Base-by-base conservation (phyloP, 2,888 invertebrate genomes). In the Drosophila mulleri region DNA sequence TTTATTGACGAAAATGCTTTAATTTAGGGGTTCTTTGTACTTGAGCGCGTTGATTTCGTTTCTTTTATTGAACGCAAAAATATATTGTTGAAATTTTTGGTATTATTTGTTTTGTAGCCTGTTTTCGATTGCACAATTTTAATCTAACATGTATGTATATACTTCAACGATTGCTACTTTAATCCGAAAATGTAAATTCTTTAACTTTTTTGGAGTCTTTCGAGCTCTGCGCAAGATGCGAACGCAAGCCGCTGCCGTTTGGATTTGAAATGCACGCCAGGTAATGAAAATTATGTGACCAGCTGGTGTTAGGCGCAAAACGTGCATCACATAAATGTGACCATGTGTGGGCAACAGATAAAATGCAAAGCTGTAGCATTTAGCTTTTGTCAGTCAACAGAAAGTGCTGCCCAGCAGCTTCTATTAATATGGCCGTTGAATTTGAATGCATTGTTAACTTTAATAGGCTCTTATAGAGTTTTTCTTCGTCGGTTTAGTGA, bases 221-320 rank as follows among this genome's bases (percentile, higher is more conserved):
- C 83, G 78, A 86, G 74, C 71, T 67, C 45, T 23, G 53, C 74
- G 69, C 79, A 67, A 78, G 78, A 89, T 76, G 78, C 82, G 73
- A 72, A 70, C 86, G 78, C 88, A 69, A 86, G 66, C 82, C 83
- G 84, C 82, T 88, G 85, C 80, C 77, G 82, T 83, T 90, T 89
- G 70, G 80, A 83, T 92, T 92, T 90, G 59, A 92, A 92, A 75
- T 74, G 48, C 81, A 78, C 57, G 78, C 82, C 66, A 68, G 80
- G 72, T 77, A 75, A 26, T 73, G 75, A 90, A 87, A 67, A 67
- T n/a, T 20, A 67, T 72, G 72, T 82, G 72, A 61, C 70, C 70
- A 61, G 39, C 23, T 47, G 1, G 1, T 1, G 7, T 1, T 2
- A 29, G 3, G 6, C 14, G 3, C 14, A 41, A 23, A 29, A 69